Conservation (phyloP, 1,140 invertebrate genomes). For the Micrasema minimum region DNA sequence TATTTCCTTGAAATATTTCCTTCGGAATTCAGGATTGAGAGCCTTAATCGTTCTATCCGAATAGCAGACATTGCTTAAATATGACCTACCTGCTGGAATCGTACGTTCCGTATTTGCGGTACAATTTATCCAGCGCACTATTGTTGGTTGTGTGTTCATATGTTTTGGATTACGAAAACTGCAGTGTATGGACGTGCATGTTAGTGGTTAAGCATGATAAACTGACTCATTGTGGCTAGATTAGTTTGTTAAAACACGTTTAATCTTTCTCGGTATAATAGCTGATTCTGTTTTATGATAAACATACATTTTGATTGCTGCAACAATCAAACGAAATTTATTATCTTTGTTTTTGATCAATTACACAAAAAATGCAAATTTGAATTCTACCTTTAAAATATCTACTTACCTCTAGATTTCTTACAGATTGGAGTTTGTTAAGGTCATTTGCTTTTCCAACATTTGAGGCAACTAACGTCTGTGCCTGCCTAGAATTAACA, state of each 20-base stretch:
- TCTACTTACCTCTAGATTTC: too few relatives aligned
- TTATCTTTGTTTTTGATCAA: too few relatives aligned
- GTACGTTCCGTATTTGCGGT: not conserved
- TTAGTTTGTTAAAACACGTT: not conserved
- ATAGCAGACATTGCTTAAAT: constrained; percentile 1
- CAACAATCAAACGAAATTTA: too few relatives aligned
- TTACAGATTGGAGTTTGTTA: too few relatives aligned
- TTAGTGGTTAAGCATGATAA: constrained; percentile 3
- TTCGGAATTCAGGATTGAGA: constrained; percentile 22
- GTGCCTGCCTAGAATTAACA: too few relatives aligned
- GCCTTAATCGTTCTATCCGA: not conserved
- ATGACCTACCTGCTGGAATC: constrained; percentile 1
- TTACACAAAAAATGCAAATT: too few relatives aligned
- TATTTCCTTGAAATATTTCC: constrained; percentile 9
- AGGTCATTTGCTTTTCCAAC: too few relatives aligned
- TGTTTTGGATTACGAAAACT: too few relatives aligned
- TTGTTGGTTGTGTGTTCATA: too few relatives aligned
- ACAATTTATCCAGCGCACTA: not conserved
- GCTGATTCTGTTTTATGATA: constrained; percentile 4
- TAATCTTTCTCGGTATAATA: not conserved
- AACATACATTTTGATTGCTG: too few relatives aligned
- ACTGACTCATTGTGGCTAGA: constrained; percentile 2
- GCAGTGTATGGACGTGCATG: not conserved
- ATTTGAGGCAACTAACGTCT: too few relatives aligned
- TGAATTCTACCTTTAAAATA: too few relatives aligned